These are phyloP conservation scores for Dascyllus trimaculatus DNA, from an alignment of 2,113 vertebrate species.

Conservation along the genomic window DNA sequence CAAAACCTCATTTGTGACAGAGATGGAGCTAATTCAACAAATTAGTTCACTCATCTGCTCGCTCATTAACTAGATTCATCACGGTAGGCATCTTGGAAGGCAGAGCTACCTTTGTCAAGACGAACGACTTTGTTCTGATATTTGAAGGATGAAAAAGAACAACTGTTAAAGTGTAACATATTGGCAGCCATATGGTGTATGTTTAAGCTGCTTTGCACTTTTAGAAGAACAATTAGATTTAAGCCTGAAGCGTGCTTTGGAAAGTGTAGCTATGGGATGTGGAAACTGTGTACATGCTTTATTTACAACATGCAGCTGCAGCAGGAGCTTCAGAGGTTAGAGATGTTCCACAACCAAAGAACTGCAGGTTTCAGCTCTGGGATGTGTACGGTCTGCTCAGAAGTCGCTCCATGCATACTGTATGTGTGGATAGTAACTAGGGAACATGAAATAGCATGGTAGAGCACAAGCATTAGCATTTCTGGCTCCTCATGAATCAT, in stretches of 20 bases:
- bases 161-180: slow-evolving; percentile 19
- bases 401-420: no score
- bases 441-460: neutral
- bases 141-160: slow-evolving; percentile 3
- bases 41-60: neutral
- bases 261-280: neutral
- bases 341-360: neutral
- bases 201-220: slow-evolving; percentile 9
- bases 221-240: slow-evolving; percentile 25
- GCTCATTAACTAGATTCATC: neutral
- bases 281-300: neutral
- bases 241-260: neutral
- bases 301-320: slow-evolving; percentile 8
- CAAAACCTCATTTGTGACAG: neutral
- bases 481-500: neutral
- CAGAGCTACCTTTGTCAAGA: neutral
- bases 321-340: neutral
- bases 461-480: neutral
- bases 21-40: neutral
- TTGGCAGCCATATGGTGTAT: slow-evolving; percentile 33
- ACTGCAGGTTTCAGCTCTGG: neutral
- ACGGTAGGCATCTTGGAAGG: neutral
- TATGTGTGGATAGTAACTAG: neutral
- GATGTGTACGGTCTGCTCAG: no score
- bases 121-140: neutral